Percentiles rank a stretch among this genome's conserved stretches.
These are phyloP conservation scores for Myxocyprinus asiaticus DNA, from an alignment of 2,113 vertebrate genomes.

Conservation along the genomic window DNA sequence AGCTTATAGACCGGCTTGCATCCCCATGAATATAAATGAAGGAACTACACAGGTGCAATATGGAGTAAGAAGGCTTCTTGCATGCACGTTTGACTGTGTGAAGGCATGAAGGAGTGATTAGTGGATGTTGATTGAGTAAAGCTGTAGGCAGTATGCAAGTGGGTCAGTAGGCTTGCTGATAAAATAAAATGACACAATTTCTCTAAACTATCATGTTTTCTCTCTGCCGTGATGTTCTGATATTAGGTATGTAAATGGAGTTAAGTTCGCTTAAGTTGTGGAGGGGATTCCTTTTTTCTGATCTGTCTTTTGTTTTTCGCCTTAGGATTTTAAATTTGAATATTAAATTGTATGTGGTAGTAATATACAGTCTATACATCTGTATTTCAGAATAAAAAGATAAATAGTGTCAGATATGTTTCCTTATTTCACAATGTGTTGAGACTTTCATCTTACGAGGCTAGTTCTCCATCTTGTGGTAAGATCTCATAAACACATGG, in stretches of 20 bases:
- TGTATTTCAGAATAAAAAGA: background rate
- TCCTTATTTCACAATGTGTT: background rate
- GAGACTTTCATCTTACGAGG: background rate
- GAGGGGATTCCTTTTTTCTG: background rate
- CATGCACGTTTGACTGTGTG: background rate
- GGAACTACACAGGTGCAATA: conserved; percentile 23
- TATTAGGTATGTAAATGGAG: background rate
- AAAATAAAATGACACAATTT: background rate
- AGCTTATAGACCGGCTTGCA: conserved; percentile 24
- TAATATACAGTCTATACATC: background rate
- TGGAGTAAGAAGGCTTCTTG: conserved; percentile 1
- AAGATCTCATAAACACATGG: background rate
- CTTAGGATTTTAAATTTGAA: too few relatives aligned
- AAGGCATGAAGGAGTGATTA: background rate
- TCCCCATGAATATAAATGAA: conserved; percentile 36
- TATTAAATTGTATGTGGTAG: background rate
- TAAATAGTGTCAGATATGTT: too few relatives aligned
- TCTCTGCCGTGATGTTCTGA: background rate
- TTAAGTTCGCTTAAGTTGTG: background rate
- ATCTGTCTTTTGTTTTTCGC: background rate
- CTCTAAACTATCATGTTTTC: background rate
- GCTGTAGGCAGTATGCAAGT: background rate
- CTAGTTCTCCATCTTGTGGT: conserved; percentile 51
- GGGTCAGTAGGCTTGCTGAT: conserved; percentile 9
- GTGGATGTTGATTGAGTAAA: background rate